These are phyloP conservation scores for Drosophila mauritiana DNA, from an alignment of 1,140 invertebrate species.

Conservation along the genomic window DNA sequence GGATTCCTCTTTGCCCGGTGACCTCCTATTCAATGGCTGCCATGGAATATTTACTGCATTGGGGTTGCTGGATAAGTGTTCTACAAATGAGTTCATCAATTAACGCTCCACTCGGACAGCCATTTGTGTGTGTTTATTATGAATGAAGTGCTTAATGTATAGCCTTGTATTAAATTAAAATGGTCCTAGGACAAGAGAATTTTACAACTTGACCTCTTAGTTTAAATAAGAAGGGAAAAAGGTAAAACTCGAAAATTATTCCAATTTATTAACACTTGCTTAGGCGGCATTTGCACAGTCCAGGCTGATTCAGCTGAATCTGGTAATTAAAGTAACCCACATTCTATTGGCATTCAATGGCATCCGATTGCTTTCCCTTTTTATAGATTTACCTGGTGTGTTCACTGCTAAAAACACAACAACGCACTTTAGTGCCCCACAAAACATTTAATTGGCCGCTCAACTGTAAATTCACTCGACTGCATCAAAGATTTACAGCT, in stretches of 20 bases:
- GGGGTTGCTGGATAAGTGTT: slow-evolving; percentile 45
- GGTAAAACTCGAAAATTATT: too few relatives aligned
- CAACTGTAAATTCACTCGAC: slow-evolving; percentile 63
- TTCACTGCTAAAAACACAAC: slow-evolving; percentile 50
- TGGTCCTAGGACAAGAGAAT: background rate
- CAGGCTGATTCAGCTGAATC: background rate
- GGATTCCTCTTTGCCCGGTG: slow-evolving; percentile 19
- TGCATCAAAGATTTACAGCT: slow-evolving; percentile 63
- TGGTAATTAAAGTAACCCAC: slow-evolving; percentile 20
- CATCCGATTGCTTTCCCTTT: slow-evolving; percentile 27
- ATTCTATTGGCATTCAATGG: slow-evolving; percentile 40
- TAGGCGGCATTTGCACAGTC: too few relatives aligned
- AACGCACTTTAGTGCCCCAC: slow-evolving; percentile 53
- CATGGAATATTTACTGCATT: slow-evolving; percentile 28
- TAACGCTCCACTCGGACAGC: slow-evolving; percentile 21
- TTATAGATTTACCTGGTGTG: slow-evolving; percentile 23
- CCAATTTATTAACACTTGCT: too few relatives aligned
- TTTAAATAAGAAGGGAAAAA: too few relatives aligned
- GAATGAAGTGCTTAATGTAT: slow-evolving; percentile 8
- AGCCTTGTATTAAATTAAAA: slow-evolving; percentile 1
- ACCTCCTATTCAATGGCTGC: slow-evolving; percentile 14
- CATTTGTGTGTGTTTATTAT: slow-evolving; percentile 9
- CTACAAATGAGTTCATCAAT: slow-evolving; percentile 65
- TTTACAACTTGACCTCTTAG: too few relatives aligned
- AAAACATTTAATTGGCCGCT: slow-evolving; percentile 61